Conservation (phyloP, 1,140 invertebrate genomes). For the Matsumurasca onukii region DNA sequence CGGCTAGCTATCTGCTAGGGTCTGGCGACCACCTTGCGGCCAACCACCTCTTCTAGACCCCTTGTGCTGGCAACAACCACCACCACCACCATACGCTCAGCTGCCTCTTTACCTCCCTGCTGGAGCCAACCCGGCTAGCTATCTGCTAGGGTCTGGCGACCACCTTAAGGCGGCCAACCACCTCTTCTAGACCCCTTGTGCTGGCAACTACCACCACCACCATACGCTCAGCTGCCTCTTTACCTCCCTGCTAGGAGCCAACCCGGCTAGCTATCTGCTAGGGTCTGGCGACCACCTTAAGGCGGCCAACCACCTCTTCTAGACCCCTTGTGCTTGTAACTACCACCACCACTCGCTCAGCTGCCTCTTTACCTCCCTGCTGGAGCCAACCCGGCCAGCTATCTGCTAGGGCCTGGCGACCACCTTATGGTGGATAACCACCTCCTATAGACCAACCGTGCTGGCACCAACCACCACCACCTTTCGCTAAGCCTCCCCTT, state of each 20-base stretch:
- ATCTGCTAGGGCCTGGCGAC: conserved; percentile 34
- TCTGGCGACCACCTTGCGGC: conserved; percentile 30
- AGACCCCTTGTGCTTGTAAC: neutral
- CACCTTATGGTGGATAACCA: conserved; percentile 32
- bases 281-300: conserved; percentile 32
- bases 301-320: conserved; percentile 38
- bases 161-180: conserved; percentile 36
- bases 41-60: conserved; percentile 36
- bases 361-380: conserved; percentile 27
- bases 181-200: conserved; percentile 34
- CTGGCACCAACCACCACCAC: conserved; percentile 2
- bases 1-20: conserved; percentile 33
- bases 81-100: conserved; percentile 31
- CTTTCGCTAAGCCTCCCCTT: conserved; percentile 33
- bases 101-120: conserved; percentile 29
- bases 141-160: conserved; percentile 34
- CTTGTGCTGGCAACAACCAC: too few species aligned
- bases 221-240: conserved; percentile 30
- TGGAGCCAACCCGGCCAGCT: conserved; percentile 31
- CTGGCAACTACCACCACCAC: conserved; percentile 22
- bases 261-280: conserved; percentile 35
- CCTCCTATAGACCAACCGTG: conserved; percentile 29
- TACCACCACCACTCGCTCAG: conserved; percentile 29
- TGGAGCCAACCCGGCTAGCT: conserved; percentile 33
- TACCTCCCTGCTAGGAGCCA: conserved; percentile 28